These are phyloP conservation scores for Myotis vivesi DNA, from an alignment of 2,797 vertebrate genomes.

Conservation along the genomic window DNA sequence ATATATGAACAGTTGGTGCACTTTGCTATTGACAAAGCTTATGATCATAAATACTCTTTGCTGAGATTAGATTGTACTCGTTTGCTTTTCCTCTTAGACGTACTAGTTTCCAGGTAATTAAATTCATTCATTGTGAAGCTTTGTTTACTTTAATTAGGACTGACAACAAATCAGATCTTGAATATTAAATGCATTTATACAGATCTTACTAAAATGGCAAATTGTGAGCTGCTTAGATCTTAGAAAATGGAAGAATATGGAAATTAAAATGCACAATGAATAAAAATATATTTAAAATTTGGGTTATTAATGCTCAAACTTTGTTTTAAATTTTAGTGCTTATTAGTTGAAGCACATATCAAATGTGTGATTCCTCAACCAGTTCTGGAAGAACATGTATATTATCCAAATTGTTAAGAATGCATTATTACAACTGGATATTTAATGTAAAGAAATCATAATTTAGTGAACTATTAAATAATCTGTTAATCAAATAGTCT, in stretches of 20 bases:
- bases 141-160: conserved; percentile 82
- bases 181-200: conserved; percentile 73
- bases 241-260: conserved; percentile 68
- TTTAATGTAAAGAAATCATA: background rate
- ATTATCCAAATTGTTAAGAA: conserved; percentile 18
- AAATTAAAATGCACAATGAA: conserved; percentile 66
- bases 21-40: conserved; percentile 83
- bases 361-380: conserved; percentile 9
- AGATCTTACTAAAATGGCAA: conserved; percentile 75
- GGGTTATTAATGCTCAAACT: conserved; percentile 49
- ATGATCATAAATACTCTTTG: conserved; percentile 83
- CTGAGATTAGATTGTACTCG: conserved; percentile 77
- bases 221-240: conserved; percentile 54
- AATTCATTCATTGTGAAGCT: conserved; percentile 78
- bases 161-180: conserved; percentile 77
- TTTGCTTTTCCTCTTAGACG: conserved; percentile 78
- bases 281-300: conserved; percentile 47
- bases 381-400: conserved; percentile 8
- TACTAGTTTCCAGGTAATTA: conserved; percentile 78
- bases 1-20: conserved; percentile 81
- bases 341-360: background rate
- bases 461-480: background rate
- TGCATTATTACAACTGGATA: background rate
- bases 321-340: conserved; percentile 37
- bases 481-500: conserved; percentile 37